phyloP scores from a whole-genome alignment of 2,888 invertebrate genomes.

The Drosophila tripunctata region DNA sequence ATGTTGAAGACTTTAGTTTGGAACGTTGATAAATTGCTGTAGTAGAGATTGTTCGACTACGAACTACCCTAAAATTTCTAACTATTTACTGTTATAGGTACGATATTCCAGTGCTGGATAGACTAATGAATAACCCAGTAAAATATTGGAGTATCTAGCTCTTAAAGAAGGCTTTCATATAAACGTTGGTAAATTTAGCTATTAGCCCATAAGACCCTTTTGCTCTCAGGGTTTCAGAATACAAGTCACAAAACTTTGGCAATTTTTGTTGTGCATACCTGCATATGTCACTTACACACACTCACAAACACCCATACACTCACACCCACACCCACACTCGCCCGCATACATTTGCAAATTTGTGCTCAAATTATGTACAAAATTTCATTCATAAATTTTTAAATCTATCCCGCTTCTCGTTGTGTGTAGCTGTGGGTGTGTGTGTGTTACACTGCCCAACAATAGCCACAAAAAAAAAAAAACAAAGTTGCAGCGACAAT shows the following conservation, averaged over 20 bases:
- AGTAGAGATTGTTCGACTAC: no score
- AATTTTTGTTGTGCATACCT: slow-evolving; percentile 28
- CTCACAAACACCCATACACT: slow-evolving; percentile 3
- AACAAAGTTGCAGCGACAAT: slow-evolving; percentile 37
- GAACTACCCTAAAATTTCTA: no score
- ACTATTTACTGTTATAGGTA: no score
- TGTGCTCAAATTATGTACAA: slow-evolving; percentile 42
- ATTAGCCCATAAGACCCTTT: no score
- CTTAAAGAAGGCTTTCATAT: no score
- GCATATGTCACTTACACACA: slow-evolving; percentile 1
- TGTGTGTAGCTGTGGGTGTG: slow-evolving; percentile 42
- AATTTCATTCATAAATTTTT: slow-evolving; percentile 72
- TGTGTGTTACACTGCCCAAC: slow-evolving; percentile 62
- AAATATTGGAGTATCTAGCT: no score
- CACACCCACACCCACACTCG: not conserved
- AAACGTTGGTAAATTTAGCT: no score
- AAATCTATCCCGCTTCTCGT: slow-evolving; percentile 26
- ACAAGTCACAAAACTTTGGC: slow-evolving; percentile 35
- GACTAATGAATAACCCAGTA: no score
- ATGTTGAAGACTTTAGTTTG: slow-evolving; percentile 3
- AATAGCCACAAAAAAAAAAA: slow-evolving; percentile 22
- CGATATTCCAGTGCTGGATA: no score
- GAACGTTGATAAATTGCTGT: slow-evolving; percentile 49
- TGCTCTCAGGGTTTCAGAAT: no score
- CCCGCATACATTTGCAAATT: slow-evolving; percentile 19